phyloP scores from a whole-genome alignment of 2,797 vertebrate genomes.

The Danio kyathit region DNA sequence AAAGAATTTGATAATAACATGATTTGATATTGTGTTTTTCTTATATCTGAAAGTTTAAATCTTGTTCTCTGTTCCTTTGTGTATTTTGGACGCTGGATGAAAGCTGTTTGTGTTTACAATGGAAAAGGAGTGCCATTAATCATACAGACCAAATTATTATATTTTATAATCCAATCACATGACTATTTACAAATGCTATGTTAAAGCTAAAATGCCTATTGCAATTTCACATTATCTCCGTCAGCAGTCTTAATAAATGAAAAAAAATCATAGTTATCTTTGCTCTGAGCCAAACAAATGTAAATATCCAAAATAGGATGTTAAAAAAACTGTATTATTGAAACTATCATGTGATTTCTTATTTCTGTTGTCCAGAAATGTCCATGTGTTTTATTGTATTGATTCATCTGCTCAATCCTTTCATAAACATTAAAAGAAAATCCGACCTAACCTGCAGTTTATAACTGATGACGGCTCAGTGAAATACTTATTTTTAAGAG shows the following conservation, averaged over 20 bases:
- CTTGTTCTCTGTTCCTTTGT: neutral
- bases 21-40: neutral
- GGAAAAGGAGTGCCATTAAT: neutral
- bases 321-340: neutral
- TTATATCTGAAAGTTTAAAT: neutral
- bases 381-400: neutral
- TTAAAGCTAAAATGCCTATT: neutral
- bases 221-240: neutral
- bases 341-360: neutral
- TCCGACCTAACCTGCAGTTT: neutral
- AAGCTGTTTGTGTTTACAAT: conserved; percentile 21
- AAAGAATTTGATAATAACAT: neutral
- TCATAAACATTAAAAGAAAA: too few relatives aligned
- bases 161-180: neutral
- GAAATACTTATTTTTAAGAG: too few relatives aligned
- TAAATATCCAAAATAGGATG: neutral
- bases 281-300: neutral
- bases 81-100: neutral
- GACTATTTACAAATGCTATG: neutral
- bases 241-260: neutral
- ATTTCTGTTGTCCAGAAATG: neutral
- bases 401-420: neutral
- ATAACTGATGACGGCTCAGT: neutral
- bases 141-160: neutral
- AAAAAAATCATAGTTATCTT: neutral